Evolutionary conservation across 2,797 vertebrate species (phyloP), one percentile per base, ranked within the genome.

Genomic region (Oceanodroma leucorhoa): DNA sequence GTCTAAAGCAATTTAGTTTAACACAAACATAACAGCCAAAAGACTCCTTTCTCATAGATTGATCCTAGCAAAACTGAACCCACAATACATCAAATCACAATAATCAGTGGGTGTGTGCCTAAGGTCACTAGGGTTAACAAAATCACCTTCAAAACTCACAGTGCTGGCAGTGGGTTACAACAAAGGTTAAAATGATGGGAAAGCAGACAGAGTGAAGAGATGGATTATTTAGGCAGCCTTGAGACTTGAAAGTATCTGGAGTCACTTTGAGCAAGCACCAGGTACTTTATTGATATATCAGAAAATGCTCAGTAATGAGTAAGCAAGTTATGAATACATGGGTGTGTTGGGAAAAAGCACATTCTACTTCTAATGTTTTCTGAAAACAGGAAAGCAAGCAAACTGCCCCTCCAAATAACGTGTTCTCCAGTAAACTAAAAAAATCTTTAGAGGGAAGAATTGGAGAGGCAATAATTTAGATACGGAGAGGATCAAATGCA

Each of bases 11-110:
- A 84, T 94, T 90, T 80, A 87, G 45, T 64, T 71, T 73, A 97
- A 88, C 64, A 89, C 26, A 96, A 96, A 96, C 5, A 2, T 77
- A 95, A 89, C 12, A 50, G 57, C 18, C n/a, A 92, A 91, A 96
- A 70, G 67, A 82, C 16, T 84, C 32, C 45, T 77, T 94, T 57
- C 38, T 41, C 34, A 67, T 32, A 93, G 75, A 89, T 5, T 38
- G 60, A 84, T 80, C 71, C 55, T 16, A 53, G 64, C 30, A 64
- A 92, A 93, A 93, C 15, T 69, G 66, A 94, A 86, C 26, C 30
- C 48, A 77, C 48, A 90, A 72, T 67, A 86, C 22, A 84, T 66
- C 51, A 87, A 79, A 93, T 83, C 36, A 87, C 43, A 82, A 54
- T 86, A 81, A 82, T n/a, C 29, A 58, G 23, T 73, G 36, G 11